These are phyloP conservation scores for Arbacia lixula DNA, from an alignment of 53 echinoderm and acorn worm species.

Conservation along the genomic window DNA sequence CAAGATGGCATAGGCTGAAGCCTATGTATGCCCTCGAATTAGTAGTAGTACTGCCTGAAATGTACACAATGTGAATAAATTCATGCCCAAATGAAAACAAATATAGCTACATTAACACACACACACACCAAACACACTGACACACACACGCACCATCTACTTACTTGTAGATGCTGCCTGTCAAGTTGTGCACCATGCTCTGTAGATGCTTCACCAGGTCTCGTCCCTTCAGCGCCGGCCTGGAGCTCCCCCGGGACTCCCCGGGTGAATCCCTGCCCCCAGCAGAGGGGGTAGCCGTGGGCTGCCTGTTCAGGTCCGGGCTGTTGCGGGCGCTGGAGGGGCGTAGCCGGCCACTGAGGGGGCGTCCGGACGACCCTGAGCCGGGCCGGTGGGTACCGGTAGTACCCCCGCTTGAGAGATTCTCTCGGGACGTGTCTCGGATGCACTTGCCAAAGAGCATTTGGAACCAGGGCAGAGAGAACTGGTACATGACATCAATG, in stretches of 20 bases:
- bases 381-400: slow-evolving; percentile 53
- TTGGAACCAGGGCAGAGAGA: slow-evolving; percentile 96
- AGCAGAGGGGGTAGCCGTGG: no score
- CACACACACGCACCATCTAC: no score
- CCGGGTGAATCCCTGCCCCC: slow-evolving; percentile 66
- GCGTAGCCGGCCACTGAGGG: slow-evolving; percentile 86
- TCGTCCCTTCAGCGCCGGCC: slow-evolving; percentile 68
- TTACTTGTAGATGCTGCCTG: slow-evolving; percentile 95
- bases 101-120: no score
- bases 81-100: no score
- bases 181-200: slow-evolving; percentile 93
- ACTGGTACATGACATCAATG: slow-evolving; percentile 99
- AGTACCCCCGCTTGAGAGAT: neutral
- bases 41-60: no score
- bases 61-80: no score
- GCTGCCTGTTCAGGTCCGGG: slow-evolving; percentile 77
- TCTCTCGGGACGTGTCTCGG: slow-evolving; percentile 65
- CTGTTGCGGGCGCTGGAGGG: slow-evolving; percentile 91
- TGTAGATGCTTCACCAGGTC: slow-evolving; percentile 78
- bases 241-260: slow-evolving; percentile 21
- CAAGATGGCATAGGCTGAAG: no score
- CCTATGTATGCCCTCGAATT: no score
- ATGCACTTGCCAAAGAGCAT: slow-evolving; percentile 94
- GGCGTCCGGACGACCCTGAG: slow-evolving; percentile 64
- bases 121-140: no score